phyloP scores from a whole-genome alignment of 2,113 vertebrate species.

The Chamaetylas fuelleborni region DNA sequence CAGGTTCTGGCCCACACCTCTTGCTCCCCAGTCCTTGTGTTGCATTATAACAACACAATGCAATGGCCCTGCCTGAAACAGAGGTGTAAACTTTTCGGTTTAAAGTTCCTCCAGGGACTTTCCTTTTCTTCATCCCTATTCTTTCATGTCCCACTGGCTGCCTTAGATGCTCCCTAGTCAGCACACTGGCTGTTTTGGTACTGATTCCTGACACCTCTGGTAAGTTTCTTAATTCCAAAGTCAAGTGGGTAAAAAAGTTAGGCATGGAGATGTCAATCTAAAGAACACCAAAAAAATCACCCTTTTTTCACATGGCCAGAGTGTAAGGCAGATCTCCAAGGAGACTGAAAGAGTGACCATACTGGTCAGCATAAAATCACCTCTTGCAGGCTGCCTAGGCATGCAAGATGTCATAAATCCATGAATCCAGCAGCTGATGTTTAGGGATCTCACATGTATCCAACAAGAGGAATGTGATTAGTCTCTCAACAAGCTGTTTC shows the following conservation, averaged over 20 bases:
- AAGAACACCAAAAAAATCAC: neutral
- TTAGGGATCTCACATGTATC: neutral
- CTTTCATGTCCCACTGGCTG: neutral
- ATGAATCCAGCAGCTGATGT: neutral
- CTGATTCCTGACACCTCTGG: neutral
- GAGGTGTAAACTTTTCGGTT: neutral
- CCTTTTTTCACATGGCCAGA: neutral
- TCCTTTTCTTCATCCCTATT: neutral
- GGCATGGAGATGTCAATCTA: neutral
- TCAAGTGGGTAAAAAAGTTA: neutral
- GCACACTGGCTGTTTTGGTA: neutral
- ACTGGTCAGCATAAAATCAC: neutral
- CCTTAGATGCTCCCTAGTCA: neutral
- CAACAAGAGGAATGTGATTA: neutral
- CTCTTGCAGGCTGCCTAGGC: neutral
- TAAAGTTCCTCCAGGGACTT: neutral
- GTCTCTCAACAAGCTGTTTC: neutral
- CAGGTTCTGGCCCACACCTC: neutral
- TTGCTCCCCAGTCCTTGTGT: too few relatives aligned
- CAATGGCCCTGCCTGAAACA: neutral
- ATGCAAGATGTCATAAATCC: neutral
- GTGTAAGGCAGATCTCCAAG: neutral
- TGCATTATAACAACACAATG: rapidly evolving
- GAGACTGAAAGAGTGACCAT: neutral
- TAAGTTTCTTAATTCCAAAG: neutral